A percentile compares a stretch with the other conserved stretches of the same genome.
Conservation (phyloP, 2,888 invertebrate genomes). For the Brachyopa scutellaris region DNA sequence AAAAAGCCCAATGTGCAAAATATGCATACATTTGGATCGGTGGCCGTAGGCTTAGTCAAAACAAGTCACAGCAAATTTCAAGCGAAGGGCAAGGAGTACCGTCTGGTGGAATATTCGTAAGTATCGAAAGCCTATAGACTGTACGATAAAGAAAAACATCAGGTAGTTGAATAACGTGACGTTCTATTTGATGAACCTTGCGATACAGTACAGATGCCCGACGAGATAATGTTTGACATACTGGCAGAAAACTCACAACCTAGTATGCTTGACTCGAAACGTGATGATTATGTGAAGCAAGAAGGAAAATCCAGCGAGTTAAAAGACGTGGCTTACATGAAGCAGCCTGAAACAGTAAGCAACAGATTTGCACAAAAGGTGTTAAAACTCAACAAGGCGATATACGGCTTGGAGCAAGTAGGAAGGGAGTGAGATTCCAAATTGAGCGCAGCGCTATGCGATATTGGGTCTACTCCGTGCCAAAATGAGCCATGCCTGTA, state of each 20-base stretch:
- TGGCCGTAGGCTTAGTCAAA: conserved; percentile 37
- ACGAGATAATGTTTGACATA: conserved; percentile 33
- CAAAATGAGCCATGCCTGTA: conserved; percentile 32
- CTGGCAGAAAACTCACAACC: conserved; percentile 19
- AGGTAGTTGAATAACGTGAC: conserved; percentile 41
- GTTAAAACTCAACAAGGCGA: conserved; percentile 12
- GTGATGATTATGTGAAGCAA: conserved; percentile 3
- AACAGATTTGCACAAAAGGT: background rate
- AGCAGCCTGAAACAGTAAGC: conserved; percentile 13
- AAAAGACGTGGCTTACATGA: conserved; percentile 45
- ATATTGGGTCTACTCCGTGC: conserved; percentile 38
- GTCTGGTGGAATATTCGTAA: conserved; percentile 40
- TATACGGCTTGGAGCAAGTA: conserved; percentile 31
- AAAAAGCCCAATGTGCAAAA: conserved; percentile 47
- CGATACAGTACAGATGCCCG: background rate
- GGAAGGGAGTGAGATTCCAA: conserved; percentile 38
- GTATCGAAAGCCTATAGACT: conserved; percentile 58
- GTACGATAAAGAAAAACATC: conserved; percentile 46
- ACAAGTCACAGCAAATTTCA: conserved; percentile 22
- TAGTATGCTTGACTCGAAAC: background rate
- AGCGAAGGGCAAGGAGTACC: conserved; percentile 35
- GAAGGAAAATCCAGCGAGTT: conserved; percentile 19
- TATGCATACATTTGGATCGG: conserved; percentile 43
- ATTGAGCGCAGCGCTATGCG: conserved; percentile 26
- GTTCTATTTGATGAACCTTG: conserved; percentile 47